Evolutionary conservation across 1,140 invertebrate species (phyloP), one percentile per base, ranked within the genome.

Genomic region (Anastatus disparis): DNA sequence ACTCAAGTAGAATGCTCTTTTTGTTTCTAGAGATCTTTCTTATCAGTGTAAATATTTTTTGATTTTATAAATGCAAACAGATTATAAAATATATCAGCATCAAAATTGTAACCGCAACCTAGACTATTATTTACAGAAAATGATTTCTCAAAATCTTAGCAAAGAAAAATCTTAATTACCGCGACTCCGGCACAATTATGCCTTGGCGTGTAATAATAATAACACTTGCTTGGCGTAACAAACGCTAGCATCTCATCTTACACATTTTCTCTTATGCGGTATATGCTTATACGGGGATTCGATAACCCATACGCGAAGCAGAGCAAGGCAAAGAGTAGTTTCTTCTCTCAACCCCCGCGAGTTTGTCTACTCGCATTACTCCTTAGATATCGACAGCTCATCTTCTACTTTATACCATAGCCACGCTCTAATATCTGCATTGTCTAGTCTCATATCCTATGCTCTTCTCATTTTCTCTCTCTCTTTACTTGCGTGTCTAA

Each of bases 341-440:
- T n/a, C n/a, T n/a, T n/a, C n/a, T 40, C 22, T 29, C 31, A n/a
- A 64, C 38, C 9, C n/a, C 40, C 40, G 38, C 69, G 81, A 82
- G 78, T 81, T 82, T 74, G 76, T 75, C 73, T 77, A 75, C 81
- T 82, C 76, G 55, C 75, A 71, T 82, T 82, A 81, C 81, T 78
- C 73, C 73, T 72, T 76, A 65, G 72, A 72, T 81, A 84, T 84
- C 80, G 82, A 82, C 79, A 82, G 77, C 78, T 79, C 78, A 71
- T 78, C 76, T 74, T 79, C 77, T 77, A 77, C 78, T 78, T 82
- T 74, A 77, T 75, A 78, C 72, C 72, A 78, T 44, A 27, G 22
- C 46, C 24, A 13, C 46, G 75, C 75, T 79, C 78, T 80, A 82
- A 83, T 83, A 84, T 84, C 81, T 78, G 74, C 76, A 81, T 84